Percentiles rank a stretch among this genome's conserved stretches.
Evolutionary conservation across 2,797 vertebrate species (phyloP).

Genomic region (Erithacus rubecula): DNA sequence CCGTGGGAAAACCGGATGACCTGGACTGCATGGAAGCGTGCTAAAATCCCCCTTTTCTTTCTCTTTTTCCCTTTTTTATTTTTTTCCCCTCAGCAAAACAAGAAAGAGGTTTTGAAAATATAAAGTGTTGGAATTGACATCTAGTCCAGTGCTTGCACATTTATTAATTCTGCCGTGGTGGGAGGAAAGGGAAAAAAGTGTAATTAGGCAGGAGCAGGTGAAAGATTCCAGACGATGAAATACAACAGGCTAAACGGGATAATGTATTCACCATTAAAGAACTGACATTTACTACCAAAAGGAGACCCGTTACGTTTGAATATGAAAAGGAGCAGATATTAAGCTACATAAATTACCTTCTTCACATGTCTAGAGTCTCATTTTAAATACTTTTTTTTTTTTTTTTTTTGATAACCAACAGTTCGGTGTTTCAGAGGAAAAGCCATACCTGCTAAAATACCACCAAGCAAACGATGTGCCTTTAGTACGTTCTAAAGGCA

Average conservation of each 20-base stretch:
- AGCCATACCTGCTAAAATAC: neutral
- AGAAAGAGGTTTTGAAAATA: constrained; percentile 13
- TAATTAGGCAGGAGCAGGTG: constrained; percentile 63
- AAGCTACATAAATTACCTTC: constrained; percentile 18
- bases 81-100: neutral
- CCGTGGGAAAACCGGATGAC: constrained; percentile 60
- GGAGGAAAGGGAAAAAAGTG: constrained; percentile 18
- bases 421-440: neutral
- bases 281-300: constrained; percentile 57
- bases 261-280: constrained; percentile 53
- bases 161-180: constrained; percentile 33
- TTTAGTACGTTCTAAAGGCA: neutral
- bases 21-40: neutral
- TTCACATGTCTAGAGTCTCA: neutral
- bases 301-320: constrained; percentile 41
- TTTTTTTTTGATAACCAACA: neutral
- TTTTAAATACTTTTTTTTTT: neutral
- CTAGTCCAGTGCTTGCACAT: neutral
- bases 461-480: neutral
- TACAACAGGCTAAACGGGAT: constrained; percentile 58
- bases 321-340: constrained; percentile 43
- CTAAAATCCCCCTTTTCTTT: neutral
- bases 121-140: constrained; percentile 30
- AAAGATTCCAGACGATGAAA: constrained; percentile 60
- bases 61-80: rapidly evolving